Evolutionary conservation across 1,140 invertebrate species (phyloP).

Genomic region (Nasonia vitripennis): DNA sequence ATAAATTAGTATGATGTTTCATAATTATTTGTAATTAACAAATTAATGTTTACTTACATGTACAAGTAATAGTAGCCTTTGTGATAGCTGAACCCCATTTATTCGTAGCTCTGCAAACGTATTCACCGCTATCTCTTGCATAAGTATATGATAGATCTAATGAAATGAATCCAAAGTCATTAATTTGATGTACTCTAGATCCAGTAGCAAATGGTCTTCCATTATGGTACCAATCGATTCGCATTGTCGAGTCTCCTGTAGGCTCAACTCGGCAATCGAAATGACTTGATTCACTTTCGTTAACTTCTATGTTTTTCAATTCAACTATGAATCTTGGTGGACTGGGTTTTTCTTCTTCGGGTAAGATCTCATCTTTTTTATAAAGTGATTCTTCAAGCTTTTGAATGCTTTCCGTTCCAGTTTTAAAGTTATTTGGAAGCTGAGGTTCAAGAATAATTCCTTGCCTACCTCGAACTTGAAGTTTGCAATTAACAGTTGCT

Average conservation of each 20-base stretch:
- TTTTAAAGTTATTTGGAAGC: slow-evolving; percentile 88
- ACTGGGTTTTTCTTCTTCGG: slow-evolving; percentile 89
- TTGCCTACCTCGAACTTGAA: slow-evolving; percentile 89
- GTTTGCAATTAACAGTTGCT: slow-evolving; percentile 88
- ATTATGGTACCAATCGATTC: slow-evolving; percentile 96
- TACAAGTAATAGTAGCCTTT: slow-evolving; percentile 88
- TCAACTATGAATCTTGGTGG: slow-evolving; percentile 91
- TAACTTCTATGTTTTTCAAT: slow-evolving; percentile 88
- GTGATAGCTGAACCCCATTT: slow-evolving; percentile 91
- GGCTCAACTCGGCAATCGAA: slow-evolving; percentile 95
- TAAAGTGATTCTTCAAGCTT: slow-evolving; percentile 92
- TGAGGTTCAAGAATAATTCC: slow-evolving; percentile 94
- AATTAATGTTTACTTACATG: slow-evolving; percentile 70
- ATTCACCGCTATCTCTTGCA: slow-evolving; percentile 89
- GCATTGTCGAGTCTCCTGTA: slow-evolving; percentile 89
- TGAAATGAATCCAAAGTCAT: slow-evolving; percentile 95
- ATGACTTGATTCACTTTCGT: slow-evolving; percentile 91
- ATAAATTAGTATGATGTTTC: slow-evolving; percentile 9
- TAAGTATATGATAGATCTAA: slow-evolving; percentile 92
- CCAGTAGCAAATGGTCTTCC: slow-evolving; percentile 91
- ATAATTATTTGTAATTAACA: background rate
- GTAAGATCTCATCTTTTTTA: slow-evolving; percentile 87
- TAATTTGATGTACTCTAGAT: slow-evolving; percentile 91
- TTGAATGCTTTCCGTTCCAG: slow-evolving; percentile 91
- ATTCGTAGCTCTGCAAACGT: slow-evolving; percentile 89